Conservation (phyloP, 2,113 vertebrate species). For the Notechis scutatus region DNA sequence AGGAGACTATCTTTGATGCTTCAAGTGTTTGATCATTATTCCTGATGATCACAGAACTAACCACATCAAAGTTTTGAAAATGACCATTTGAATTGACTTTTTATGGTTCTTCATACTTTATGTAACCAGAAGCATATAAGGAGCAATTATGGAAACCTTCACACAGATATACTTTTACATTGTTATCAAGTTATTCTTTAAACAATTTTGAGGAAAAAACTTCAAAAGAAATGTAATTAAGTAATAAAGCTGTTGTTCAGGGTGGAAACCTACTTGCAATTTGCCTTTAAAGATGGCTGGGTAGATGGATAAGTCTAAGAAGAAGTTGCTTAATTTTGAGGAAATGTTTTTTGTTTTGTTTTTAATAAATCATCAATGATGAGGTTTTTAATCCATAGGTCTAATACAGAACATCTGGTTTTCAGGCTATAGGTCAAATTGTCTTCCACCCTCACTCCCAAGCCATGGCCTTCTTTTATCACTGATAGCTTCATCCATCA, state of each 20-base stretch:
- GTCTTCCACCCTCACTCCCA: not conserved
- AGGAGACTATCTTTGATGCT: not conserved
- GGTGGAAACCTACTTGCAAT: not conserved
- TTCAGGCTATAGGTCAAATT: not conserved
- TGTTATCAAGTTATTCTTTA: not conserved
- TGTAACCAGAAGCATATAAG: not conserved
- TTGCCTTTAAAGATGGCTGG: not conserved
- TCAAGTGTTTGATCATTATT: not conserved
- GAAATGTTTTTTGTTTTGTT: not conserved
- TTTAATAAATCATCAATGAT: not conserved
- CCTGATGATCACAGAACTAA: conserved; percentile 16
- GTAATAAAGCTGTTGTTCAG: not conserved
- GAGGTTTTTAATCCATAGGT: not conserved
- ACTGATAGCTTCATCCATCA: not conserved
- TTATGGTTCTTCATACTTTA: not conserved
- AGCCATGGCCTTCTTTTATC: not conserved
- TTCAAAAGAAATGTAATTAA: not conserved
- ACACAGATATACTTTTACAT: not conserved
- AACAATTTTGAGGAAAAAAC: not conserved
- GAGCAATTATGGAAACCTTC: not conserved
- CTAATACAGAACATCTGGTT: not conserved
- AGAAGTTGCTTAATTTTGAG: not conserved
- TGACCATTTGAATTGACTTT: conserved; percentile 11
- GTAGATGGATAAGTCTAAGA: not conserved
- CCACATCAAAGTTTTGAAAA: conserved; percentile 17